These are phyloP conservation scores for Euborellia annulipes DNA, from an alignment of 1,140 invertebrate genomes.

Conservation along the genomic window DNA sequence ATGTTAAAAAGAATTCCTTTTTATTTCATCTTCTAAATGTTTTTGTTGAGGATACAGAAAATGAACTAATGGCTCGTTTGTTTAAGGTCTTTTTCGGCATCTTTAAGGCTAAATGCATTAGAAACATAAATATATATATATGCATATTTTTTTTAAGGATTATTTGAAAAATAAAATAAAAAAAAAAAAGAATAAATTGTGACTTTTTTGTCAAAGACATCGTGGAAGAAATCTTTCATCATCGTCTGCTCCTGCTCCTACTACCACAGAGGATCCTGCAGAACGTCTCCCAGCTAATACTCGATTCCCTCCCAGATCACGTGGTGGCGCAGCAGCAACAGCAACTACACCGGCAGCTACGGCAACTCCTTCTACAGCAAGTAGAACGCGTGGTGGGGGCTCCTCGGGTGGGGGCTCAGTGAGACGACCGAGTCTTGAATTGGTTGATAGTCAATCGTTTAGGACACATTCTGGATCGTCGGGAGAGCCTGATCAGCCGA, in stretches of 20 bases:
- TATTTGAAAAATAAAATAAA: too few species aligned
- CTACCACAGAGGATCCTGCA: slow-evolving; percentile 27
- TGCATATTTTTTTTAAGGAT: too few species aligned
- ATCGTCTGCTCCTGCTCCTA: background rate
- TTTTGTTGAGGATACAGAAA: too few species aligned
- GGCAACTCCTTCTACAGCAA: slow-evolving; percentile 8
- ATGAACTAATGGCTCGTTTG: too few species aligned
- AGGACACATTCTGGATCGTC: slow-evolving; percentile 39
- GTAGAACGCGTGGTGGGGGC: slow-evolving; percentile 31
- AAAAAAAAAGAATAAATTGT: too few species aligned
- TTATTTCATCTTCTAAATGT: too few species aligned
- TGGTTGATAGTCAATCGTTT: slow-evolving; percentile 63
- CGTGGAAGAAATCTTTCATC: too few species aligned
- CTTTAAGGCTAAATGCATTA: too few species aligned
- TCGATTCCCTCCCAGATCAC: slow-evolving; percentile 55
- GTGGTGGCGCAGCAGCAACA: slow-evolving; percentile 17
- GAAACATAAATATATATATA: too few species aligned
- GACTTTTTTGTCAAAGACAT: too few species aligned
- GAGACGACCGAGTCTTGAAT: slow-evolving; percentile 50
- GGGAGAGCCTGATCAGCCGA: slow-evolving; percentile 19
- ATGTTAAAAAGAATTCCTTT: too few species aligned
- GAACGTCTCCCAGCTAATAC: slow-evolving; percentile 59
- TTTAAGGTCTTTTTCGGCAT: too few species aligned
- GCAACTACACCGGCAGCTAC: slow-evolving; percentile 3
- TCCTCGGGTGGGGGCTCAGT: slow-evolving; percentile 28